These are phyloP conservation scores for Lethenteron reissneri DNA, from an alignment of 2,113 vertebrate species.

Conservation along the genomic window DNA sequence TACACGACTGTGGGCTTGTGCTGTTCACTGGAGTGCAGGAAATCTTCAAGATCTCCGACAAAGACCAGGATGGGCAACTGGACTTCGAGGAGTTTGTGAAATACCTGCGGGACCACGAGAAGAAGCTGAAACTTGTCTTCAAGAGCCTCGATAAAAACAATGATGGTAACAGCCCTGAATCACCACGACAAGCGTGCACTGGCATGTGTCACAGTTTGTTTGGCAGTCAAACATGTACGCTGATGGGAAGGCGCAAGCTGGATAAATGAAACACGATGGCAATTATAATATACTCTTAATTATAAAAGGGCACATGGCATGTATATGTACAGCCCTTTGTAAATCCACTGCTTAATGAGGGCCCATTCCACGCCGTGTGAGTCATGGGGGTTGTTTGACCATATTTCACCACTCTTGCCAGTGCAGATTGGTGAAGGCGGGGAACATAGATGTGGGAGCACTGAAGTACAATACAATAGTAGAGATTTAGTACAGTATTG, in stretches of 20 bases:
- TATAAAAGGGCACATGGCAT: not conserved
- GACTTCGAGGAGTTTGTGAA: slow-evolving; percentile 74
- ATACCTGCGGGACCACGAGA: slow-evolving; percentile 82
- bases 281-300: not conserved
- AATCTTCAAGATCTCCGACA: slow-evolving; percentile 18
- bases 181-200: too few relatives aligned
- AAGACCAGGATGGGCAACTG: slow-evolving; percentile 51
- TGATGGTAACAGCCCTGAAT: slow-evolving; percentile 33
- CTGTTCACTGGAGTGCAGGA: too few relatives aligned
- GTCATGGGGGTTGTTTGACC: too few relatives aligned
- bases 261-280: not conserved
- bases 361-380: too few relatives aligned
- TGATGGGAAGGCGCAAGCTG: not conserved
- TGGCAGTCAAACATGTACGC: not conserved
- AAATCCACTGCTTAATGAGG: not conserved
- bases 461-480: too few relatives aligned
- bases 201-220: too few relatives aligned
- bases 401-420: too few relatives aligned
- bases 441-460: too few relatives aligned
- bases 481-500: too few relatives aligned
- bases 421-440: too few relatives aligned
- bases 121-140: slow-evolving; percentile 74
- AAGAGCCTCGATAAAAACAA: slow-evolving; percentile 81
- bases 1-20: too few relatives aligned
- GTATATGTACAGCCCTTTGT: slow-evolving; percentile 7